Base-by-base conservation (phyloP, 2,797 vertebrate genomes). In the Epinephelus malabaricus region DNA sequence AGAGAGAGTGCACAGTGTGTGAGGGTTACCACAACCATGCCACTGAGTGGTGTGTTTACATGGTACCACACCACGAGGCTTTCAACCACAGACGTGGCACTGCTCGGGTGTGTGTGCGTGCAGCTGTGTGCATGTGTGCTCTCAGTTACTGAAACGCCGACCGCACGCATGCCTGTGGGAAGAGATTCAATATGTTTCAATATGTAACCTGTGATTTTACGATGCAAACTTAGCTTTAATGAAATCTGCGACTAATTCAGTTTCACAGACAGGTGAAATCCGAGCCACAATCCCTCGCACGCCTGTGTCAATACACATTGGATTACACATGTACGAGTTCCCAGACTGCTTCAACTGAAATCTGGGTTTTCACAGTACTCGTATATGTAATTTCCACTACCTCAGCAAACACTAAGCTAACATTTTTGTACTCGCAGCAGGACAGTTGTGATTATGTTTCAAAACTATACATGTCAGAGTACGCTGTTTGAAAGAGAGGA, bases 21-120 rank as follows among this genome's bases (percentile, higher is more conserved):
- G 83, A 90, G 89, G 89, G 64, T 89, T 87, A 89, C 92, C 91
- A 85, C 90, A 92, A 64, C 65, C 82, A 76, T 84, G 83, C 79
- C 76, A 82, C 81, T 77, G 91, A 90, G 86, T 76, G 69, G 70
- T 86, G 75, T 90, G 86, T 86, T 92, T 82, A 91, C 85, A 92
- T 86, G 84, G 67, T 78, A 81, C 78, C 61, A 82, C 77, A 88
- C 80, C 84, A 79, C 84, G 15, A 55, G 84, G 78, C 73, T 62
- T 77, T 70, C 49, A 70, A 88, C 90, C 91, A 81, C 88, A 89
- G 80, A 85, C 84, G 30, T 85, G 86, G 86, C 80, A 82, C 69
- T 7, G 71, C 83, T 82, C 59, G 55, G 51, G 70, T 69, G 78
- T 71, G 74, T 38, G n/a, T 49, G 82, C 40, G 55, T 76, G 76